These are phyloP conservation scores for Dipus sagitta DNA, from an alignment of 2,797 vertebrate species.

Conservation along the genomic window DNA sequence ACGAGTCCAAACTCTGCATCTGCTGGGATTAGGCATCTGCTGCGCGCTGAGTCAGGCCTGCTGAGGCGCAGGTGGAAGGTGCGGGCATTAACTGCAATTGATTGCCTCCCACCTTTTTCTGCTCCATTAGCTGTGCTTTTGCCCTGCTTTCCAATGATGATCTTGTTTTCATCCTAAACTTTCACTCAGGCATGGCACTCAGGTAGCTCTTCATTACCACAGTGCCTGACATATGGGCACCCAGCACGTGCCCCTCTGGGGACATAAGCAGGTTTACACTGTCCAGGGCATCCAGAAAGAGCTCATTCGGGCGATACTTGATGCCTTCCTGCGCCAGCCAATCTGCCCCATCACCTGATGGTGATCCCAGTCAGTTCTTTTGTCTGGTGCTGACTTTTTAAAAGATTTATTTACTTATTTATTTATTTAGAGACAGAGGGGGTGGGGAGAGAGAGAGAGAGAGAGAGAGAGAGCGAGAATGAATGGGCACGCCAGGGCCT, in stretches of 20 bases:
- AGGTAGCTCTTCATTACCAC: conserved; percentile 99
- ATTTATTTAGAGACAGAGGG: neutral
- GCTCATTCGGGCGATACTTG: conserved; percentile 98
- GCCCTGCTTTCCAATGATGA: conserved; percentile 99
- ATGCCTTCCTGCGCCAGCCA: conserved; percentile 99
- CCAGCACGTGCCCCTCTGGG: conserved; percentile 98
- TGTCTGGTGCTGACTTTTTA: conserved; percentile 88
- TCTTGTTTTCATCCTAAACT: conserved; percentile 99
- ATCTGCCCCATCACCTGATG: conserved; percentile 99
- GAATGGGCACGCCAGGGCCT: too few species aligned
- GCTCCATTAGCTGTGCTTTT: conserved; percentile 97
- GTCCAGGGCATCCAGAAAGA: conserved; percentile 98
- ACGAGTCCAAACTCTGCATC: conserved; percentile 99
- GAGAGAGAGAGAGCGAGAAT: too few species aligned
- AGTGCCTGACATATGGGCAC: conserved; percentile 97
- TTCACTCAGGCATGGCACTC: conserved; percentile 99
- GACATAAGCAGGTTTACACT: conserved; percentile 99
- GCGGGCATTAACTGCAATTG: conserved; percentile 92
- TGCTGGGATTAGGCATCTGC: conserved; percentile 99
- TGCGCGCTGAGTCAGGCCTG: conserved; percentile 99
- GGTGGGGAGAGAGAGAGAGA: neutral
- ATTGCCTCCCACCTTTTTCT: conserved; percentile 98
- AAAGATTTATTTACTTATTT: too few species aligned
- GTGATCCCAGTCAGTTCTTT: conserved; percentile 99
- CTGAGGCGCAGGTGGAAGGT: conserved; percentile 93